Evolutionary conservation across 2,888 invertebrate species (phyloP).

Genomic region (Heliothis peltigera): DNA sequence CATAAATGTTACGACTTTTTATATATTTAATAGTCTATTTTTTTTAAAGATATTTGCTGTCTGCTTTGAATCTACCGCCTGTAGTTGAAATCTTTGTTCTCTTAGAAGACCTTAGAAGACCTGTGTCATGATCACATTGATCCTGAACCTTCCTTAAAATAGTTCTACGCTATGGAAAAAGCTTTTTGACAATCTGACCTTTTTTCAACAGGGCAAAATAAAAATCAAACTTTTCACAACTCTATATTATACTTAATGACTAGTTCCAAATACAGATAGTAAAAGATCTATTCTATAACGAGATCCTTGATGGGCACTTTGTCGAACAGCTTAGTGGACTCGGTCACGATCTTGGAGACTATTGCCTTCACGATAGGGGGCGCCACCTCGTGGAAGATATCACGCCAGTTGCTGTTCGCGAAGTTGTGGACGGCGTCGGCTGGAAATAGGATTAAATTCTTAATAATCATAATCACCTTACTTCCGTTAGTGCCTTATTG

Average conservation of each 20-base stretch:
- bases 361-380: conserved; percentile 82
- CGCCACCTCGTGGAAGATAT: conserved; percentile 82
- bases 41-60: no score
- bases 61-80: no score
- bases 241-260: neutral
- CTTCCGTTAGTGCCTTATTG: no score
- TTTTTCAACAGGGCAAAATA: neutral
- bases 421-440: conserved; percentile 77
- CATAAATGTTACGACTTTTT: no score
- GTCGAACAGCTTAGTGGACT: conserved; percentile 77
- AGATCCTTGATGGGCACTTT: conserved; percentile 75
- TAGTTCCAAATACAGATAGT: neutral
- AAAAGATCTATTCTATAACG: conserved; percentile 62
- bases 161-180: neutral
- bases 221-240: neutral
- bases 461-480: no score
- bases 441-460: no score
- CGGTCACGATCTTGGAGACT: conserved; percentile 71
- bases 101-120: no score
- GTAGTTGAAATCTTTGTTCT: no score
- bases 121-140: neutral
- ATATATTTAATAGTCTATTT: no score
- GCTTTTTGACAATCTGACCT: neutral
- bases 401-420: conserved; percentile 81
- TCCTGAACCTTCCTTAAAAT: neutral